Evolutionary conservation across 1,140 invertebrate species (phyloP).

Genomic region (Bradysia coprophila): DNA sequence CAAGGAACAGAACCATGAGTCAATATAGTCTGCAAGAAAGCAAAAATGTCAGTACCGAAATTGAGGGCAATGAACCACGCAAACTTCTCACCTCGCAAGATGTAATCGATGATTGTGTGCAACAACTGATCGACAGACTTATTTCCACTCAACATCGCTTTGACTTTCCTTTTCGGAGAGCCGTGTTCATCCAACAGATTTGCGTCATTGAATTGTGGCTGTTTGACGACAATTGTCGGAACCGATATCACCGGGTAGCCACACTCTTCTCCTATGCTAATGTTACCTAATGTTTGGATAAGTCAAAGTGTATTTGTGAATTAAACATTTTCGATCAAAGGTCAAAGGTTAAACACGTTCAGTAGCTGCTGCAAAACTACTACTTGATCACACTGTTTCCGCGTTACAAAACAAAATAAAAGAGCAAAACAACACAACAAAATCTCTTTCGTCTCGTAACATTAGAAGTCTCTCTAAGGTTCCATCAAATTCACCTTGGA

Average conservation of each 20-base stretch:
- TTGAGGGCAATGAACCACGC: no score
- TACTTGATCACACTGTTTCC: background rate
- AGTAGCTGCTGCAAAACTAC: no score
- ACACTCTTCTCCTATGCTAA: background rate
- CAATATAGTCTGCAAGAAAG: no score
- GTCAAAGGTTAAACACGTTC: background rate
- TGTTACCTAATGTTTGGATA: background rate
- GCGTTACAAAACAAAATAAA: background rate
- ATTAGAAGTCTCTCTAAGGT: no score
- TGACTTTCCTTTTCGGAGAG: slow-evolving; percentile 3
- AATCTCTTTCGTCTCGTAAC: no score
- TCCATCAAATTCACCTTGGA: no score
- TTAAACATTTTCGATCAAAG: background rate
- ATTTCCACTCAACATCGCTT: slow-evolving; percentile 2
- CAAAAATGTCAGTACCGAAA: no score
- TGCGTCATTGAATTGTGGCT: background rate
- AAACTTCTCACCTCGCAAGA: slow-evolving; percentile 57
- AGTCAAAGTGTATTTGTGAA: background rate
- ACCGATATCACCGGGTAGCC: background rate
- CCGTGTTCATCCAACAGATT: slow-evolving; percentile 3
- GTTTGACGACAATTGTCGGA: background rate
- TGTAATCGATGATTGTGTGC: slow-evolving; percentile 37
- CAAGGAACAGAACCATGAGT: slow-evolving; percentile 46
- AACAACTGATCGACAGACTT: slow-evolving; percentile 3
- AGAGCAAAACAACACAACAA: no score